These are phyloP conservation scores for Neodiprion lecontei DNA, from an alignment of 1,140 invertebrate species.

Conservation along the genomic window DNA sequence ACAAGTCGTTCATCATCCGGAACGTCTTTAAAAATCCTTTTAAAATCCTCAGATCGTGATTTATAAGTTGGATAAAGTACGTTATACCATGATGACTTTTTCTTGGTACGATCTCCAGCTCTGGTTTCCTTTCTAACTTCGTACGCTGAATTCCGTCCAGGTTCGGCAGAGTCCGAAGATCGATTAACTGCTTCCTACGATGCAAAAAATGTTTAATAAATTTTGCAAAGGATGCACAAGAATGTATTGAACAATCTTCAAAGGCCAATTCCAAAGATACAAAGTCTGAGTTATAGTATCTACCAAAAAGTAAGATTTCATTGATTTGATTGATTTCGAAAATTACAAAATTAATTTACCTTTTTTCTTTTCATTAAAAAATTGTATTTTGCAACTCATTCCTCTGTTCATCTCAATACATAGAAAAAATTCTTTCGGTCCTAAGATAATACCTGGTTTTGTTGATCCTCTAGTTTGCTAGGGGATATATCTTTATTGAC, in stretches of 20 bases:
- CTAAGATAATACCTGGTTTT: constrained; percentile 37
- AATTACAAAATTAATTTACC: constrained; percentile 21
- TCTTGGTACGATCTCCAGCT: constrained; percentile 66
- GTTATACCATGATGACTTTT: constrained; percentile 85
- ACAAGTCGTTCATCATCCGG: constrained; percentile 90
- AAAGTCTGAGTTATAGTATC: constrained; percentile 4
- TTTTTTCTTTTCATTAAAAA: neutral
- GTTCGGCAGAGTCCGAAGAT: constrained; percentile 47
- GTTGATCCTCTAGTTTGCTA: constrained; percentile 45
- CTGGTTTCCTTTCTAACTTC: constrained; percentile 51
- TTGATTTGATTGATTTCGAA: constrained; percentile 27
- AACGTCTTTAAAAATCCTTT: constrained; percentile 89
- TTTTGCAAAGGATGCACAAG: neutral
- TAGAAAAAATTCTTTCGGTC: constrained; percentile 6
- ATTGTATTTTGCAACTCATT: constrained; percentile 2
- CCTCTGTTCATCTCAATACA: constrained; percentile 12
- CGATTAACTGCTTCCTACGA: constrained; percentile 42
- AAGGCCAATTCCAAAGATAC: neutral
- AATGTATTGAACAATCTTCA: neutral
- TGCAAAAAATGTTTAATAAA: too few relatives aligned
- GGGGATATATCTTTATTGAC: constrained; percentile 26
- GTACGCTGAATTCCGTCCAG: constrained; percentile 41
- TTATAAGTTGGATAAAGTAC: constrained; percentile 93
- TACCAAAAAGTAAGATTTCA: constrained; percentile 17
- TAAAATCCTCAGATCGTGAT: constrained; percentile 90